Conservation (phyloP, 2,888 invertebrate species). For the Caenorhabditis afra region DNA sequence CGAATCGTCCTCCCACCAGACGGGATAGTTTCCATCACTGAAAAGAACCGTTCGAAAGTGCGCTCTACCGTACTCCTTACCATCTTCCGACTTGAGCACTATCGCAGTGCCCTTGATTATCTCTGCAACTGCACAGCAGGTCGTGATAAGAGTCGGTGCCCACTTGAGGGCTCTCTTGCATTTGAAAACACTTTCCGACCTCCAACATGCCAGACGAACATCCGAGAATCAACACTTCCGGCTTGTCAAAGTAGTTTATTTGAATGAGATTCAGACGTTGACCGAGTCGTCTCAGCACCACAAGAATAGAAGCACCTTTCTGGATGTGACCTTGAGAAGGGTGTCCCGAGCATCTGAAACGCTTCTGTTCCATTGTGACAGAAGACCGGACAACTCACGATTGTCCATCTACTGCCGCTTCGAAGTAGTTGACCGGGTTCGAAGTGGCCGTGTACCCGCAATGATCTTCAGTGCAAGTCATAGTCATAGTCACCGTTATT, state of each 20-base stretch:
- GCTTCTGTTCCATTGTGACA: not conserved
- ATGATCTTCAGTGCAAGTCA: no score
- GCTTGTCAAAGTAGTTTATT: not conserved
- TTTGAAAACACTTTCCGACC: not conserved
- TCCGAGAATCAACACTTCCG: not conserved
- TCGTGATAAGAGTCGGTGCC: no score
- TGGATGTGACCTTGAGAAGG: not conserved
- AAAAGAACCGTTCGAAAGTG: not conserved
- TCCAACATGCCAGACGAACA: no score
- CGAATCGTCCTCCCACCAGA: slow-evolving; percentile 28
- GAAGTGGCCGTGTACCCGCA: not conserved
- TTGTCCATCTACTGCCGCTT: no score
- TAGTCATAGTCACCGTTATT: no score
- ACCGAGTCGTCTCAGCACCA: not conserved
- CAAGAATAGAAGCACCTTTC: not conserved
- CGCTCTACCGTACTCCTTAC: slow-evolving; percentile 8
- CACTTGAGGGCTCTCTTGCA: not conserved
- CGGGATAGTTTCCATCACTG: not conserved
- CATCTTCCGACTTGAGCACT: no score
- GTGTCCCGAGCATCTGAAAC: not conserved
- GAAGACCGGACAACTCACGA: no score
- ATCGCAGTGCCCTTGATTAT: not conserved
- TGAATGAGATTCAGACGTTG: not conserved
- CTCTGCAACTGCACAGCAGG: slow-evolving; percentile 22
- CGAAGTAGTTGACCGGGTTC: not conserved